phyloP scores from a whole-genome alignment of 2,888 invertebrate species.

The Rhingia rostrata region DNA sequence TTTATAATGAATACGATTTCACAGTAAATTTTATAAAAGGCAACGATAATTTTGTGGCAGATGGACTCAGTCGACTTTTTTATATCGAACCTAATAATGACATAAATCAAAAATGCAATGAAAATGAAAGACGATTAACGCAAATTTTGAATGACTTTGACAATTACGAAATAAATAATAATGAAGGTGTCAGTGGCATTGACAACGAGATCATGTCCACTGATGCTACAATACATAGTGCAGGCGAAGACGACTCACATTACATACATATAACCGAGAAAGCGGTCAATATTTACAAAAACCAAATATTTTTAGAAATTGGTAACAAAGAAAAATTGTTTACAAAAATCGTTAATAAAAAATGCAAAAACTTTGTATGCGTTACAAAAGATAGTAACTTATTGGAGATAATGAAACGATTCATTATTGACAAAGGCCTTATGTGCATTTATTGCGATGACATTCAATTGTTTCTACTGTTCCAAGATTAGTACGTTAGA shows the following conservation, averaged over 20 bases:
- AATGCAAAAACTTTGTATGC: slow-evolving; percentile 11
- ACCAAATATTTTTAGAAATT: slow-evolving; percentile 33
- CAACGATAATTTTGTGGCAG: slow-evolving; percentile 20
- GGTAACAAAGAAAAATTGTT: slow-evolving; percentile 14
- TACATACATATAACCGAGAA: slow-evolving; percentile 33
- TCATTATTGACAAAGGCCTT: slow-evolving; percentile 48
- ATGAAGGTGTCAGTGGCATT: background rate
- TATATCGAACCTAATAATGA: background rate
- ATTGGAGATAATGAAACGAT: slow-evolving; percentile 41
- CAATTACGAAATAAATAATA: slow-evolving; percentile 13
- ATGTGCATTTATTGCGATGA: slow-evolving; percentile 56
- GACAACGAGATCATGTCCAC: slow-evolving; percentile 31
- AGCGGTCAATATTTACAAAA: slow-evolving; percentile 40
- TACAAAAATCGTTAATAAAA: slow-evolving; percentile 30
- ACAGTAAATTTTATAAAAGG: slow-evolving; percentile 35
- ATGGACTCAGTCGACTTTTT: slow-evolving; percentile 11
- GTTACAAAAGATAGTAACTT: slow-evolving; percentile 33
- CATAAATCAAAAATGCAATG: background rate
- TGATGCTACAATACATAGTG: slow-evolving; percentile 42
- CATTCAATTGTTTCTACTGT: slow-evolving; percentile 22
- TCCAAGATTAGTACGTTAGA: slow-evolving; percentile 50
- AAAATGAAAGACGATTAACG: slow-evolving; percentile 1
- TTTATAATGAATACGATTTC: no score
- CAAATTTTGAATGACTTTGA: background rate
- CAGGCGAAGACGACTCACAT: slow-evolving; percentile 18